phyloP scores from a whole-genome alignment of 2,888 invertebrate genomes.

The Pachliopta kotzebuea region DNA sequence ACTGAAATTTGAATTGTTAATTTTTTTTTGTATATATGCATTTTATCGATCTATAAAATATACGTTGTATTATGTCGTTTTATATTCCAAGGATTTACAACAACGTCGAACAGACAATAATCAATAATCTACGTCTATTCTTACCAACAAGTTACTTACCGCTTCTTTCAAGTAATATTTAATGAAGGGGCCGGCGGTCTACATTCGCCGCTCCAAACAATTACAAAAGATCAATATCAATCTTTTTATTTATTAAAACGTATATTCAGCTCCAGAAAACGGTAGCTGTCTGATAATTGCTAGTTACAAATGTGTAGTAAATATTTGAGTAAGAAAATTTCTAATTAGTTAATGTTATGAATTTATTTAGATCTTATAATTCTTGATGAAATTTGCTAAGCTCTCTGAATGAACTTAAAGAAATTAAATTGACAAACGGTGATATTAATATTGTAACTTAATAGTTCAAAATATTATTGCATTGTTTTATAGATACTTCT shows the following conservation, averaged over 20 bases:
- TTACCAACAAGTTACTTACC: conserved; percentile 58
- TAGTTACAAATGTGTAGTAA: conserved; percentile 9
- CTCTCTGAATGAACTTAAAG: no score
- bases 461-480: no score
- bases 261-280: conserved; percentile 32
- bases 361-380: no score
- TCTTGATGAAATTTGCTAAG: no score
- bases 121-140: conserved; percentile 45
- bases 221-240: conserved; percentile 72
- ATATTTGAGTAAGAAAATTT: conserved; percentile 8
- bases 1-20: conserved; percentile 11
- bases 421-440: no score
- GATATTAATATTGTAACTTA: no score
- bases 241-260: conserved; percentile 56
- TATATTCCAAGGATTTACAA: conserved; percentile 37
- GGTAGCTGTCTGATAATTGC: conserved; percentile 10
- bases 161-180: conserved; percentile 67
- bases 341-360: no score
- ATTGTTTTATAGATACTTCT: no score
- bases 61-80: conserved; percentile 31
- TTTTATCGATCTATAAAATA: conserved; percentile 29
- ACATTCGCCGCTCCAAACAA: conserved; percentile 60
- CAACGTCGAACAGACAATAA: conserved; percentile 45
- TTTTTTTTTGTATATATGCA: conserved; percentile 18
- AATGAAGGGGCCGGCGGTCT: conserved; percentile 58